phyloP scores from a whole-genome alignment of 2,113 vertebrate species.

The Rhodinocichla rosea region DNA sequence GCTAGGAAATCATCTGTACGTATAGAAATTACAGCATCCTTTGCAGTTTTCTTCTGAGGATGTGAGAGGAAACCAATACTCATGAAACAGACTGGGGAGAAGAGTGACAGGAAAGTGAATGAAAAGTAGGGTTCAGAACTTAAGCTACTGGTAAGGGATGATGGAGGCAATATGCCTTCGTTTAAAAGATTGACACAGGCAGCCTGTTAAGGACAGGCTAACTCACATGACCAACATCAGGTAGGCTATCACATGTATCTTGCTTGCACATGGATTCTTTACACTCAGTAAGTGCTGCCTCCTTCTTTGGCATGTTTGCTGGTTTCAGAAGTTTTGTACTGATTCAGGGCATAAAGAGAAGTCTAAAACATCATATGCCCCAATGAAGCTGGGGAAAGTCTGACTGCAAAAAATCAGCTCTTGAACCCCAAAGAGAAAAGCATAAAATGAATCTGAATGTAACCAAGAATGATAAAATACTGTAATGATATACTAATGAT shows the following conservation, averaged over 20 bases:
- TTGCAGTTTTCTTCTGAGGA: neutral
- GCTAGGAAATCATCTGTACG: neutral
- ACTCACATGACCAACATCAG: neutral
- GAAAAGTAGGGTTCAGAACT: neutral
- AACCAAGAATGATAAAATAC: neutral
- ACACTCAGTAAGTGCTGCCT: fast-evolving
- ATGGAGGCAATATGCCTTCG: neutral
- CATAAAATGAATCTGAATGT: slow-evolving; percentile 10
- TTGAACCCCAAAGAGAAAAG: neutral
- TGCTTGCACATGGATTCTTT: neutral
- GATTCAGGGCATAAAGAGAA: neutral
- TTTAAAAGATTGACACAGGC: neutral
- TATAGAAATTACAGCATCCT: neutral
- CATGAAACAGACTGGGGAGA: neutral
- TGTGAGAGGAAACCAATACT: neutral
- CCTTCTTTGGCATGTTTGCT: neutral
- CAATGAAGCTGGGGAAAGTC: neutral
- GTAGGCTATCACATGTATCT: fast-evolving
- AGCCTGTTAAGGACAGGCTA: neutral
- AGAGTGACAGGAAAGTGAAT: neutral
- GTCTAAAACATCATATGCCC: neutral
- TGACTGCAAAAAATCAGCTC: neutral
- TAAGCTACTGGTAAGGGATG: neutral
- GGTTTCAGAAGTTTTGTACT: neutral
- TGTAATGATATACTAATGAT: neutral